Evolutionary conservation across 2,113 vertebrate species (phyloP), one percentile per base, ranked within the genome.

Genomic region (Phycodurus eques): DNA sequence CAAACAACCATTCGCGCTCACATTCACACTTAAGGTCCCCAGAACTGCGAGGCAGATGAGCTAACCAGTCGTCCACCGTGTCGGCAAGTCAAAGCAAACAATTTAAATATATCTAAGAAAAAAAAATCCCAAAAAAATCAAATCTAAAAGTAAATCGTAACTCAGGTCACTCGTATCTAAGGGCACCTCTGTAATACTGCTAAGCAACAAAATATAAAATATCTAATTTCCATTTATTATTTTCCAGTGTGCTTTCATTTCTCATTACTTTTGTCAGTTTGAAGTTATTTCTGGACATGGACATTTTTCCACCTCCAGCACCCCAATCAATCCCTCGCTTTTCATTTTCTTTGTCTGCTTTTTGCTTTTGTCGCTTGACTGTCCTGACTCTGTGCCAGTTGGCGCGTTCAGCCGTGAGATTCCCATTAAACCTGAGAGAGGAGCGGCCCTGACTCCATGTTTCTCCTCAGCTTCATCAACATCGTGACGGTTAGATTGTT

Each of bases 341-440:
- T 22, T 31, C 27, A 8, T 14, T 31, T 51, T 19, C 27, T 59
- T 57, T 57, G 22, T 57, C 56, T 5, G 22, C n/a, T 57, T 59
- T 39, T 59, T 59, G 56, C 56, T 12, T 22, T 14, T 6, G 22
- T 59, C n/a, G 39, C 39, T 11, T 4, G 61, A n/a, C 35, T 74
- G 85, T 88, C 79, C 78, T 71, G 68, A 69, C 72, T 72, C 67
- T 53, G 63, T 75, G 66, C 74, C 39, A 64, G 73, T 79, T 74
- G 75, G 73, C 35, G 76, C 84, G 77, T 71, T 88, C 78, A 88
- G 76, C 86, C 86, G 77, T 85, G 72, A 78, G 68, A 92, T 88
- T 88, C 84, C 89, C 83, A 91, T 91, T 89, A 91, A 80, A 57
- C 69, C 62, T 76, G 75, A 76, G 72, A 78, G 59, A 70, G 78